Conservation (phyloP, 2,888 invertebrate species). For the Callyntrura guangdongensis region DNA sequence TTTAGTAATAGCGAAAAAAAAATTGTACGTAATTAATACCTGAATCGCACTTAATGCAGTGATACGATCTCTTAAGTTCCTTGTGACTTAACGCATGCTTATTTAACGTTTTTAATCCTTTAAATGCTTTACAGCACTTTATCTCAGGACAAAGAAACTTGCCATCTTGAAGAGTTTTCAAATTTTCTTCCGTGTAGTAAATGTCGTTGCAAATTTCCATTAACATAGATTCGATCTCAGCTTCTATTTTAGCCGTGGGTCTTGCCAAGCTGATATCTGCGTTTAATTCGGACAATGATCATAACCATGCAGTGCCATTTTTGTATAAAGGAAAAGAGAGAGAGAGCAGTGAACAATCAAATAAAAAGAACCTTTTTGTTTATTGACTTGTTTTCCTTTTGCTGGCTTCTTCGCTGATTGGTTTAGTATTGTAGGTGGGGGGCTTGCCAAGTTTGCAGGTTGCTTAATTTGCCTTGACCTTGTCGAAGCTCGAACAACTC, state of each 20-base stretch:
- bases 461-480: constrained; percentile 16
- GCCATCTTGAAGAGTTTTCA: constrained; percentile 14
- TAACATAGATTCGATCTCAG: background rate
- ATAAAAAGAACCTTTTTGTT: background rate
- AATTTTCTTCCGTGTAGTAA: constrained; percentile 36
- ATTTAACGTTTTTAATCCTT: constrained; percentile 58
- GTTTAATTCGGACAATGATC: background rate
- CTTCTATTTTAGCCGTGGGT: background rate
- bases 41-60: constrained; percentile 54
- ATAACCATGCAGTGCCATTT: background rate
- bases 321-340: too few species aligned
- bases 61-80: constrained; percentile 33
- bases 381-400: background rate
- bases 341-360: too few species aligned
- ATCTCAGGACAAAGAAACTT: constrained; percentile 57
- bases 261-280: too few species aligned
- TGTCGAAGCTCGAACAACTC: constrained; percentile 35
- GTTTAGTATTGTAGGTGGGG: background rate
- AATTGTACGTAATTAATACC: background rate
- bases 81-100: constrained; percentile 56
- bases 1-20: too few species aligned
- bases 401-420: too few species aligned
- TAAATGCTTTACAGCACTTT: constrained; percentile 59
- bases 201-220: background rate
- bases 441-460: constrained; percentile 9